Evolutionary conservation across 35 echinoderm and acorn worm genomes (phyloP).

Genomic region (Ophioderma brevispina): DNA sequence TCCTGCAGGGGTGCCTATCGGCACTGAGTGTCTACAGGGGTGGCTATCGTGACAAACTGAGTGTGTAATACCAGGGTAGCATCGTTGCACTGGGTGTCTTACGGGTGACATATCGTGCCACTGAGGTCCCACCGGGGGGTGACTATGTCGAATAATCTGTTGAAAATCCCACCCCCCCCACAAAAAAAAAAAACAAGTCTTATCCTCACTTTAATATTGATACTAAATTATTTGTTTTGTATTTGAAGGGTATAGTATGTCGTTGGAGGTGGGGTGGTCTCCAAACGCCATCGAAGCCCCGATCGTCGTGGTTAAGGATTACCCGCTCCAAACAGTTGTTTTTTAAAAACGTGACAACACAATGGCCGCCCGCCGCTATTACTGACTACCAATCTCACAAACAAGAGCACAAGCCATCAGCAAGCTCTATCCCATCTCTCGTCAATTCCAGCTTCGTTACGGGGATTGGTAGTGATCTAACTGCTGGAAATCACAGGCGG

Average conservation of each 20-base stretch:
- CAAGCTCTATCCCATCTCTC: background rate
- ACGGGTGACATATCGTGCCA: too few relatives aligned
- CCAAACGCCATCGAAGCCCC: background rate
- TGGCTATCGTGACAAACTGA: too few relatives aligned
- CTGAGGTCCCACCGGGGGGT: too few relatives aligned
- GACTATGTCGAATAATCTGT: too few relatives aligned
- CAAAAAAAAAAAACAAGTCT: too few relatives aligned
- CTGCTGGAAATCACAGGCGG: background rate
- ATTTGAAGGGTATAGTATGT: background rate
- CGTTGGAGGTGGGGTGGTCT: background rate
- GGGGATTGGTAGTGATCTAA: background rate
- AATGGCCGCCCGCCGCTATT: background rate
- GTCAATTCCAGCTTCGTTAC: background rate
- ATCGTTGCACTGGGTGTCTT: too few relatives aligned
- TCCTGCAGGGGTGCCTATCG: too few relatives aligned
- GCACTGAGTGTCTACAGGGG: too few relatives aligned
- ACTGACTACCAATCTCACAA: background rate
- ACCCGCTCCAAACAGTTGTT: background rate
- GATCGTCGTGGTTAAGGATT: background rate
- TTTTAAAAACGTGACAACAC: background rate
- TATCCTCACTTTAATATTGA: too few relatives aligned
- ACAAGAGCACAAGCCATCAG: background rate
- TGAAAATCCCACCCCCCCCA: too few relatives aligned
- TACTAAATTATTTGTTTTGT: too few relatives aligned
- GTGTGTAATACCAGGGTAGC: too few relatives aligned